Percentiles rank a stretch among this genome's conserved stretches.
Conservation (phyloP, 2,113 vertebrate genomes). For the Bucco capensis region DNA sequence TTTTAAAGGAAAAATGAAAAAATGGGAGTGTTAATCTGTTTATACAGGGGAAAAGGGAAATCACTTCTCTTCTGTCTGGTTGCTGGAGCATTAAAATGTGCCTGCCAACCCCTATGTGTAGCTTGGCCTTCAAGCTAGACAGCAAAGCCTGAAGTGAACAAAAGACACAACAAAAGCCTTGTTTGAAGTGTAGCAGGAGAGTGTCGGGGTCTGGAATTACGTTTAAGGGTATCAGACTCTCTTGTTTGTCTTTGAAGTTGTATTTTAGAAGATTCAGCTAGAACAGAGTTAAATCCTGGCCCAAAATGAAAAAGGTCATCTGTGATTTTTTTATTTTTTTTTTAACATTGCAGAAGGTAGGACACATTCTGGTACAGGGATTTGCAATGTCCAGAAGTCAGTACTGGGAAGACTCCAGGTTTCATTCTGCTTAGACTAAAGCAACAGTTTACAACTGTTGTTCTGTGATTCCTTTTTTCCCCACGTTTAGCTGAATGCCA, state of each 20-base stretch:
- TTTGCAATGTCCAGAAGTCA: background rate
- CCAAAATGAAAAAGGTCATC: background rate
- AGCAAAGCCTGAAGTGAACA: conserved; percentile 4
- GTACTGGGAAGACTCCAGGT: background rate
- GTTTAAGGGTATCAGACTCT: background rate
- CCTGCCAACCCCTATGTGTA: background rate
- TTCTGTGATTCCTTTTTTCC: background rate
- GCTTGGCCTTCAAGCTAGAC: conserved; percentile 15
- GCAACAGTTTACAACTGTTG: background rate
- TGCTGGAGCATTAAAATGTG: background rate
- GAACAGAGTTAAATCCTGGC: background rate
- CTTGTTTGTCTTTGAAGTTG: background rate
- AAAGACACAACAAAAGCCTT: conserved; percentile 2
- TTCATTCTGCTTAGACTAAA: background rate
- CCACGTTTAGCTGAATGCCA: background rate
- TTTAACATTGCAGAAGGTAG: background rate
- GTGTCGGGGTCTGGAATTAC: background rate
- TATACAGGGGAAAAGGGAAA: background rate
- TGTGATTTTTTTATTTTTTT: background rate
- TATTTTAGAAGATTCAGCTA: background rate
- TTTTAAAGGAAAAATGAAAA: background rate
- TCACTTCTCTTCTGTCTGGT: background rate
- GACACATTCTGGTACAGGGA: background rate
- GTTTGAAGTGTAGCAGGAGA: background rate
- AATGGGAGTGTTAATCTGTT: background rate